Evolutionary conservation across 2,888 invertebrate genomes (phyloP).

Genomic region (Pyrrhosoma nymphula): DNA sequence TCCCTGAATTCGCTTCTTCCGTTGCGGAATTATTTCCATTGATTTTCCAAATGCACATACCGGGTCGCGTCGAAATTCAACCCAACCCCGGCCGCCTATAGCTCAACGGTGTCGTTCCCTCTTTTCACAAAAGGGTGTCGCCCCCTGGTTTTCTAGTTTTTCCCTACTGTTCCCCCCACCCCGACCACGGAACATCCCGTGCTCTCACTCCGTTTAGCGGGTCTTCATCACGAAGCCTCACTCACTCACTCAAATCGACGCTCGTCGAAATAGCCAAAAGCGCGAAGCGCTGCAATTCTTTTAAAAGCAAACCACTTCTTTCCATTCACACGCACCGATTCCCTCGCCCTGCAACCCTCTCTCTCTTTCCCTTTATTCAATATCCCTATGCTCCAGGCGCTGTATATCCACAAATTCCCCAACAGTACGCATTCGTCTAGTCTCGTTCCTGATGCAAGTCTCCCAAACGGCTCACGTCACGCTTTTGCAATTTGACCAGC

Average conservation of each 20-base stretch:
- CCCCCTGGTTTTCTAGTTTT: background rate
- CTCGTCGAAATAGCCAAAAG: background rate
- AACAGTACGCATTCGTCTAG: too few species aligned
- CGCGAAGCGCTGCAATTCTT: background rate
- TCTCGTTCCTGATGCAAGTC: too few species aligned
- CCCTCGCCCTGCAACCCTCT: background rate
- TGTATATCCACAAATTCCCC: too few species aligned
- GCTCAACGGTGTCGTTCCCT: background rate
- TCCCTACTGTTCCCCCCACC: background rate
- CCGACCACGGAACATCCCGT: background rate
- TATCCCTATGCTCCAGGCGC: background rate
- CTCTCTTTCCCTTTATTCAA: background rate
- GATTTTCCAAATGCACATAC: background rate
- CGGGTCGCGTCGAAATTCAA: background rate
- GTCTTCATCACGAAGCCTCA: constrained; percentile 8
- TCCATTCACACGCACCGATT: background rate
- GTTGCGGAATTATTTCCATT: background rate
- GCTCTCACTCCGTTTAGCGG: background rate
- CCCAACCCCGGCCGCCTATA: background rate
- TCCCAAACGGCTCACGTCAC: too few species aligned
- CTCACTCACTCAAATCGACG: background rate
- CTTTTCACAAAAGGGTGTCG: background rate
- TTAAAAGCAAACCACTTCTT: background rate
- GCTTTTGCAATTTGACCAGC: too few species aligned
- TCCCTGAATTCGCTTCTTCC: background rate